phyloP scores from a whole-genome alignment of 2,113 vertebrate genomes.

The Oreotrochilus melanogaster region DNA sequence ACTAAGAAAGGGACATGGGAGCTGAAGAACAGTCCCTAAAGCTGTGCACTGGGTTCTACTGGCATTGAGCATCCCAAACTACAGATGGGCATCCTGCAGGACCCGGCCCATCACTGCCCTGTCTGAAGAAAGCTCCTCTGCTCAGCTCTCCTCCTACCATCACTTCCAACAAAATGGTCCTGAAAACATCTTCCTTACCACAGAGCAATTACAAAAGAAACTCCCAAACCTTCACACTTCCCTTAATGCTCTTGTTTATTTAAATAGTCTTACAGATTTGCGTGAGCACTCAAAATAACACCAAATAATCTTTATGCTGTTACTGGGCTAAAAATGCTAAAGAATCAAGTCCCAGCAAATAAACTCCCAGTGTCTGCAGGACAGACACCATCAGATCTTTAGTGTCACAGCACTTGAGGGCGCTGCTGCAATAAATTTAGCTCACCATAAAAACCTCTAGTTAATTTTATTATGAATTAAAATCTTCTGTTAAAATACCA shows the following conservation, averaged over 20 bases:
- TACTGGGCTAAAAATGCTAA: background rate
- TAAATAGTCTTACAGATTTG: background rate
- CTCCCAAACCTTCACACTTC: background rate
- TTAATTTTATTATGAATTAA: background rate
- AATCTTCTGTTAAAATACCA: background rate
- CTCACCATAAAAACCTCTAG: background rate
- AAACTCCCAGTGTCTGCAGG: background rate
- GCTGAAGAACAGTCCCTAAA: background rate
- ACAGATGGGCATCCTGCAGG: background rate
- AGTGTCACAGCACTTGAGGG: slow-evolving; percentile 57
- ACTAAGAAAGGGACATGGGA: background rate
- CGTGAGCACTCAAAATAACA: background rate
- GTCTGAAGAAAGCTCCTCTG: background rate
- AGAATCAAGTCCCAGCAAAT: background rate
- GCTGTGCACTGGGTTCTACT: background rate
- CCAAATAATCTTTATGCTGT: background rate
- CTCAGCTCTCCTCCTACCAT: background rate
- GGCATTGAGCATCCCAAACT: background rate
- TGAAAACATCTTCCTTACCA: background rate
- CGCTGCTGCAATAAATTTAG: slow-evolving; percentile 70
- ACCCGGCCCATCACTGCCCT: background rate
- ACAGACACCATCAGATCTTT: background rate
- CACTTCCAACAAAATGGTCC: background rate
- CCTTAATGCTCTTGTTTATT: background rate
- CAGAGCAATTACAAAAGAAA: background rate